Percentiles rank a stretch among this genome's conserved stretches.
phyloP scores from a whole-genome alignment of 2,113 vertebrate species.

The Ardeotis arabs region DNA sequence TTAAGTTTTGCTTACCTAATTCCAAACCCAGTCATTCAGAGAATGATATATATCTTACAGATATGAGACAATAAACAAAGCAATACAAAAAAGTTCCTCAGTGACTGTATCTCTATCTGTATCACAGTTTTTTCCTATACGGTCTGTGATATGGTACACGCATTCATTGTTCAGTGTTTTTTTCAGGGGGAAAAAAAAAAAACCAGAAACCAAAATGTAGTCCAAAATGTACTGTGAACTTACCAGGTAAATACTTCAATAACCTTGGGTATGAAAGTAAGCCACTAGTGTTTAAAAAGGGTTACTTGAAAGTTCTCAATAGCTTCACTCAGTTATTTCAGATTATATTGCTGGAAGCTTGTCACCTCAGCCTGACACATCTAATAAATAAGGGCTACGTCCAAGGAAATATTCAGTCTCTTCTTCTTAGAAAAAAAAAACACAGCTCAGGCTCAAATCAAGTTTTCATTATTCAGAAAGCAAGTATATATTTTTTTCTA shows the following conservation, averaged over 20 bases:
- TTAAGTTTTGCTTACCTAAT: slow-evolving; percentile 3
- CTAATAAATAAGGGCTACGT: background rate
- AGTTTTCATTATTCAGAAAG: background rate
- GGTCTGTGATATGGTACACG: background rate
- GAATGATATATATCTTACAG: background rate
- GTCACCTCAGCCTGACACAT: background rate
- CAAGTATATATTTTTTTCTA: background rate
- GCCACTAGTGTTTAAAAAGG: background rate
- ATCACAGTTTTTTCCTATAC: background rate
- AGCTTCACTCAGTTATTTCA: background rate
- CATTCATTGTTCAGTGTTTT: background rate
- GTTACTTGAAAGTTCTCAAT: background rate
- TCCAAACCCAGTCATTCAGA: background rate
- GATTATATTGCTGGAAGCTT: background rate
- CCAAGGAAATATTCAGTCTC: background rate
- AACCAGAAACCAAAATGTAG: rapidly evolving
- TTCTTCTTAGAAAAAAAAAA: background rate
- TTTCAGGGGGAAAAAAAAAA: background rate
- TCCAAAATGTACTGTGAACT: background rate
- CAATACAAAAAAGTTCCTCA: background rate
- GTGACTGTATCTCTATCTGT: background rate
- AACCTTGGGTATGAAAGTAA: background rate
- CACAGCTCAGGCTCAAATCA: background rate
- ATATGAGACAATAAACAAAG: background rate
- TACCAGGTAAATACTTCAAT: slow-evolving; percentile 4